Evolutionary conservation across 2,113 vertebrate genomes (phyloP), one percentile per base, ranked within the genome.

Genomic region (Peromyscus maniculatus): DNA sequence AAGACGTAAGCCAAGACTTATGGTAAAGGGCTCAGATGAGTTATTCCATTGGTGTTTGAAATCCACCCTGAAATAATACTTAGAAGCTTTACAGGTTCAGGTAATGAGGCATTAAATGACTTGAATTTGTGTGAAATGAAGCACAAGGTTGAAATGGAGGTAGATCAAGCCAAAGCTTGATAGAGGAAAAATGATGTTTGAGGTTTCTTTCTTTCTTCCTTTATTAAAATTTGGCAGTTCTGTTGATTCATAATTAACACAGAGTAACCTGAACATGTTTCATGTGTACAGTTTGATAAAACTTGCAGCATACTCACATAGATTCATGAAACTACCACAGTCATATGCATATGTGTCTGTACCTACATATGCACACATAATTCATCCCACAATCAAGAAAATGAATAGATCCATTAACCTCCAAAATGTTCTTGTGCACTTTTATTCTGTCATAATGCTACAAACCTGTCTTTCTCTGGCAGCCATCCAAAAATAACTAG

Each of bases 101-200:
- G 31, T 93, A 97, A 80, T 78, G 94, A 97, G 92, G 88, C 46
- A 28, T 90, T 95, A 96, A 97, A 82, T 57, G 89, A 94, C 21
- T 26, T 59, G 75, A 96, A 93, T 0, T 46, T 36, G 95, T 55
- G 22, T 55, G 39, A 96, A 96, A 86, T 97, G 43, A 36, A 80
- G 36, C 87, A 28, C 78, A 74, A 96, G 95, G 67, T 91, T 39
- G 62, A 7, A 92, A 96, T 97, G 74, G 87, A 96, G 75, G 55
- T 92, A 95, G 95, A 97, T 96, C 77, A 96, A 93, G 21, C 36
- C 71, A 39, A 33, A 86, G 36, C 59, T 71, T 4, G n/a, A 74
- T 33, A 72, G n/a, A 94, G 66, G 16, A 93, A 52, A 75, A 33
- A 43, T 0, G 57, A 4, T 88, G 26, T 66, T 59, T 83, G 7